Conservation (phyloP, 2,888 invertebrate genomes). For the Hemicrepidius hirtus region DNA sequence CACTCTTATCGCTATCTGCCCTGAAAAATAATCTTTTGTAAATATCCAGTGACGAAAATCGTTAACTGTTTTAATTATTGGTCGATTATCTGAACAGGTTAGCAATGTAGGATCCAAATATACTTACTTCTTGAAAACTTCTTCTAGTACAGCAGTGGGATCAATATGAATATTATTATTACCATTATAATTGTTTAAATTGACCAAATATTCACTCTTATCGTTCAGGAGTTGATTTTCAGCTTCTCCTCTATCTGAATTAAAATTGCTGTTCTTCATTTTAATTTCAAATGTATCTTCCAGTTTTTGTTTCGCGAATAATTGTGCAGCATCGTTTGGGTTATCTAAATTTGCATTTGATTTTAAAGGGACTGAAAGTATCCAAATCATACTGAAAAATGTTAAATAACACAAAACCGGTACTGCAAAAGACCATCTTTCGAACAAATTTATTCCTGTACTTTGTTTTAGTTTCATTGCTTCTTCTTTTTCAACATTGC, state of each 20-base stretch:
- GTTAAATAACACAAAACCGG: conserved; percentile 75
- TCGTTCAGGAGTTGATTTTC: conserved; percentile 71
- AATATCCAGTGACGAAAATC: too few species aligned
- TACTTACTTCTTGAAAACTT: conserved; percentile 71
- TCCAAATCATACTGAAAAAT: conserved; percentile 74
- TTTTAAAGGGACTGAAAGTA: conserved; percentile 72
- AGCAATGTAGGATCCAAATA: too few species aligned
- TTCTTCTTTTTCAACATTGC: neutral
- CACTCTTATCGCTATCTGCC: conserved; percentile 77
- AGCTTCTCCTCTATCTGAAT: conserved; percentile 72
- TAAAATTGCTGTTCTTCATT: conserved; percentile 73
- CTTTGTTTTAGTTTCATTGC: conserved; percentile 34
- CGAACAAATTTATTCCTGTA: conserved; percentile 59
- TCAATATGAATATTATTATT: conserved; percentile 67
- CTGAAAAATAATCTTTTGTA: conserved; percentile 72
- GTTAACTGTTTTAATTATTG: too few species aligned
- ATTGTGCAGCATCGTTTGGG: conserved; percentile 19
- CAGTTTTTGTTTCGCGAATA: conserved; percentile 50
- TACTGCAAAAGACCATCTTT: conserved; percentile 75
- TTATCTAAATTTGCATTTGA: conserved; percentile 53
- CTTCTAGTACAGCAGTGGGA: conserved; percentile 67
- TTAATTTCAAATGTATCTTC: conserved; percentile 68
- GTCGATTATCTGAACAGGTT: too few species aligned
- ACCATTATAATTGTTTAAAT: conserved; percentile 67
- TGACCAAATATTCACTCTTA: conserved; percentile 73